Evolutionary conservation across 35 echinoderm and acorn worm genomes (phyloP).

Genomic region (Eucidaris tribuloides): DNA sequence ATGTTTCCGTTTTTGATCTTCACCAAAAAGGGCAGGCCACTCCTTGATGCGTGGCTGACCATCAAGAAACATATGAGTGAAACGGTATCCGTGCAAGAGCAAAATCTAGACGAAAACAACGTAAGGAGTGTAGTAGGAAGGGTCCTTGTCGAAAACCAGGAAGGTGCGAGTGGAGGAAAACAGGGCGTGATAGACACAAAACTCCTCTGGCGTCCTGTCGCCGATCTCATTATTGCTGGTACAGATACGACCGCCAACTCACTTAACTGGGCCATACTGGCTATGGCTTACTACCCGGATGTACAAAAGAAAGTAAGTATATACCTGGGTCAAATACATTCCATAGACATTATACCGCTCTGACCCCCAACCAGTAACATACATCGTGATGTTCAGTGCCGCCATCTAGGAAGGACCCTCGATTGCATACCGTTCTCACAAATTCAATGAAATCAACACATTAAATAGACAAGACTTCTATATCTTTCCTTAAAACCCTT

Average conservation of each 20-base stretch:
- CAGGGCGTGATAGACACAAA: background rate
- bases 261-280: slow-evolving; percentile 2
- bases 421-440: too few relatives aligned
- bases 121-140: background rate
- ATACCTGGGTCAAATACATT: too few relatives aligned
- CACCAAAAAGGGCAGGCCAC: background rate
- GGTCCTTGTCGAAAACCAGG: background rate
- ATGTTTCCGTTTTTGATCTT: background rate
- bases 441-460: too few relatives aligned
- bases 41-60: background rate
- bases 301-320: slow-evolving; percentile 26
- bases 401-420: too few relatives aligned
- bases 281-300: slow-evolving; percentile 16
- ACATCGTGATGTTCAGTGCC: too few relatives aligned
- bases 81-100: too few relatives aligned
- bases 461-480: too few relatives aligned
- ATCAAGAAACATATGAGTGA: background rate
- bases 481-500: too few relatives aligned
- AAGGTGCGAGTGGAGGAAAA: background rate
- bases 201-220: background rate
- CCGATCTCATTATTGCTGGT: slow-evolving; percentile 19
- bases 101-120: background rate
- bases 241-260: slow-evolving; percentile 34
- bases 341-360: too few relatives aligned
- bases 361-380: too few relatives aligned